These are phyloP conservation scores for Griposia aprilina DNA, from an alignment of 2,888 invertebrate genomes.

Conservation along the genomic window DNA sequence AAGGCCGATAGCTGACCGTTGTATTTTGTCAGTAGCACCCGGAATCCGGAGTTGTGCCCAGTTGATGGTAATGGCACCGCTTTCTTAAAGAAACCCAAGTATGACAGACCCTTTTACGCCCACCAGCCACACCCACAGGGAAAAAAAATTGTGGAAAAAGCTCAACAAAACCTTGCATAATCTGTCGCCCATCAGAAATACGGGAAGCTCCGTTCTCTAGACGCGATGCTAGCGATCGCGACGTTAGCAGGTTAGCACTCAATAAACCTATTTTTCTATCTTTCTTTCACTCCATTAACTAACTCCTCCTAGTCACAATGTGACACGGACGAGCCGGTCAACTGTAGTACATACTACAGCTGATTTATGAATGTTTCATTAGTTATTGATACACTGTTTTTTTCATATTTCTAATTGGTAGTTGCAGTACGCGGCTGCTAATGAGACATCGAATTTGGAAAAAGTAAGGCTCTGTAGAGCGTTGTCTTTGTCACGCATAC, in stretches of 20 bases:
- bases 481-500: background rate
- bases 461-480: background rate
- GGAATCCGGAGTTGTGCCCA: too few relatives aligned
- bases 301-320: background rate
- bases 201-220: background rate
- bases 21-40: too few relatives aligned
- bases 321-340: constrained; percentile 19
- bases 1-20: background rate
- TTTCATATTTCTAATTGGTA: constrained; percentile 21
- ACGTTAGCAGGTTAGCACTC: background rate
- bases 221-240: too few relatives aligned
- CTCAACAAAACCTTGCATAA: too few relatives aligned
- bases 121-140: background rate
- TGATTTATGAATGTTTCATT: constrained; percentile 21
- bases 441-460: background rate
- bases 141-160: background rate
- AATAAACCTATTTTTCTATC: too few relatives aligned
- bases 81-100: too few relatives aligned
- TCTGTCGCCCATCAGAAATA: background rate
- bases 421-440: background rate
- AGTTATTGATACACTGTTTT: constrained; percentile 39
- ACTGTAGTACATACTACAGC: background rate
- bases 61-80: too few relatives aligned
- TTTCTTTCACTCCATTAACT: constrained; percentile 18
- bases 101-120: background rate